These are phyloP conservation scores for Verasper variegatus DNA, from an alignment of 2,113 vertebrate species.

Conservation along the genomic window DNA sequence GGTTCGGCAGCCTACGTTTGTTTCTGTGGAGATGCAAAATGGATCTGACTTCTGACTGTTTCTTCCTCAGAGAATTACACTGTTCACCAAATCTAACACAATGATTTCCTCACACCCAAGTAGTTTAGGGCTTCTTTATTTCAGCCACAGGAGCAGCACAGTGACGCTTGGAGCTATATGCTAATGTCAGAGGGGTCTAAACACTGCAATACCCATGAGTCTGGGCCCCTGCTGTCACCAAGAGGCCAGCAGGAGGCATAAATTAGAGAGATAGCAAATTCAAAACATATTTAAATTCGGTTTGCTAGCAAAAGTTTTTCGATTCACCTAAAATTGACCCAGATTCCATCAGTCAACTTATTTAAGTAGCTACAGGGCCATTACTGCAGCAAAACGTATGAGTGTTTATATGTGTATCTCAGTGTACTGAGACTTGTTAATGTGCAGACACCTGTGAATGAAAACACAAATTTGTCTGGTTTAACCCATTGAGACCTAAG, in stretches of 20 bases:
- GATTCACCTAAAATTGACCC: background rate
- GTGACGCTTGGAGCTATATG: background rate
- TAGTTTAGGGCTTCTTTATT: background rate
- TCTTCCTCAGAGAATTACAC: slow-evolving; percentile 1
- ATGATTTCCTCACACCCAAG: background rate
- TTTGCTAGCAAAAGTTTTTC: background rate
- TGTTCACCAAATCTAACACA: background rate
- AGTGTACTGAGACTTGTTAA: background rate
- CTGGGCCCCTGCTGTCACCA: background rate
- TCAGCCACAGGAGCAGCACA: background rate
- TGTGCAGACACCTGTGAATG: background rate
- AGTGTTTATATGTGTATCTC: background rate
- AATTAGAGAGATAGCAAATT: background rate
- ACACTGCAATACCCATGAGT: background rate
- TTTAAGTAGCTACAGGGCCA: background rate
- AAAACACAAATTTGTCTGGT: background rate
- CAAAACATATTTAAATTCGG: background rate
- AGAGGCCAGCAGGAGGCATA: background rate
- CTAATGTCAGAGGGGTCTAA: background rate
- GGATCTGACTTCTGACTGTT: slow-evolving; percentile 21
- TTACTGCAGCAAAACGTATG: background rate
- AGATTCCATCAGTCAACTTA: background rate
- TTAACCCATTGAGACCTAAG: too few relatives aligned
- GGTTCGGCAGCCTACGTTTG: background rate
- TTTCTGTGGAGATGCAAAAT: slow-evolving; percentile 5